Evolutionary conservation across 2,113 vertebrate species (phyloP), one percentile per base, ranked within the genome.

Genomic region (Antechinus stuartii): DNA sequence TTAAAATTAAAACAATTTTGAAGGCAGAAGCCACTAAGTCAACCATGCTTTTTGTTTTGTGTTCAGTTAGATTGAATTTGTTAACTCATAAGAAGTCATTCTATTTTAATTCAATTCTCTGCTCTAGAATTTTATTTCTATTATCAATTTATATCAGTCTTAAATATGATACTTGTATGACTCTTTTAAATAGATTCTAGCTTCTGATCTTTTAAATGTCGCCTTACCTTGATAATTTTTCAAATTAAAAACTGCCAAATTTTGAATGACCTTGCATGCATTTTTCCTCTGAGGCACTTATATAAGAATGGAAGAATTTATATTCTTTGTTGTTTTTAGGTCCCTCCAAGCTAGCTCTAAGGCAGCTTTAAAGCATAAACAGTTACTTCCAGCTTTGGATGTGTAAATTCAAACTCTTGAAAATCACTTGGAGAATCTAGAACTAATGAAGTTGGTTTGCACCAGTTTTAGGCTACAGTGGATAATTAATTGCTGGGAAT

Each of bases 221-320:
- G 89, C 90, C 93, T 46, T 94, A 54, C 91, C 24, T 89, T 54
- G 50, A 55, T 94, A 90, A 90, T 16, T 89, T 94, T 96, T 96
- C 96, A 94, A 93, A 92, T 92, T 92, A 76, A 95, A 92, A 95
- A 89, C 92, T 96, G 54, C 35, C 54, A 92, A 2, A 47, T 92
- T 96, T 53, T 61, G 19, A 68, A 61, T 92, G 57, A 92, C 14
- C 84, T 96, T 14, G 90, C n/a, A 54, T 90, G 68, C 68, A 95
- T 96, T 97, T 97, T 95, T 92, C 68, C 9, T 91, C 25, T 42
- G 89, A 90, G 68, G 90, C 12, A 56, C 68, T 96, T 97, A 94
- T 46, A 35, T 8, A 92, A 61, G 23, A 68, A 90, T 95, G 3
- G 56, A 92, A 91, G 93, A 54, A 52, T 93, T 2, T 90, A 50